phyloP scores from a whole-genome alignment of 2,113 vertebrate genomes.

The Hemibagrus wyckioides region DNA sequence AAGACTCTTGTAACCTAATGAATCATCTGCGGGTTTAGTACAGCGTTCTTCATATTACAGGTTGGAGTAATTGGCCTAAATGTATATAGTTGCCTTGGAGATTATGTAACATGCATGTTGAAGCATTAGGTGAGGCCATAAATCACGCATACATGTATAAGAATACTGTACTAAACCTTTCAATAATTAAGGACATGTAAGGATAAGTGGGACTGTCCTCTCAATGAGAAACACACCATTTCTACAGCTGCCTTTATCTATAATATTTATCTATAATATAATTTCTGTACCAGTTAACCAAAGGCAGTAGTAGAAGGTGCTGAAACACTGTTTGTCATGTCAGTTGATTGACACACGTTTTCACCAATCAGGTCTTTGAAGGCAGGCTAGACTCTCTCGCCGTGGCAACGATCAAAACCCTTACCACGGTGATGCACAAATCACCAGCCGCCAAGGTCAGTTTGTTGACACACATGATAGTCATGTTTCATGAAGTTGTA shows the following conservation, averaged over 20 bases:
- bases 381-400: conserved; percentile 88
- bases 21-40: conserved; percentile 16
- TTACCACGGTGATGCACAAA: conserved; percentile 96
- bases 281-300: neutral
- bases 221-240: neutral
- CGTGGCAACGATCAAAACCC: conserved; percentile 91
- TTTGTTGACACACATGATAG: neutral
- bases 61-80: neutral
- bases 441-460: conserved; percentile 96
- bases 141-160: neutral
- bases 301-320: conserved; percentile 32
- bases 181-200: neutral
- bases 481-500: neutral
- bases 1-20: too few species aligned
- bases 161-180: conserved; percentile 20
- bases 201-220: neutral
- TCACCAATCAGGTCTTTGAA: conserved; percentile 83
- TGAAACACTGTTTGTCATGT: neutral
- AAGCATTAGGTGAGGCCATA: neutral
- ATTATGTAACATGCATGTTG: neutral
- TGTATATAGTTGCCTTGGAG: neutral
- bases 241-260: neutral
- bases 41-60: neutral
- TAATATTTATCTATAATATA: neutral
- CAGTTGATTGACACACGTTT: conserved; percentile 15